Evolutionary conservation across 2,113 vertebrate species (phyloP), one percentile per base, ranked within the genome.

Genomic region (Empidonax traillii): DNA sequence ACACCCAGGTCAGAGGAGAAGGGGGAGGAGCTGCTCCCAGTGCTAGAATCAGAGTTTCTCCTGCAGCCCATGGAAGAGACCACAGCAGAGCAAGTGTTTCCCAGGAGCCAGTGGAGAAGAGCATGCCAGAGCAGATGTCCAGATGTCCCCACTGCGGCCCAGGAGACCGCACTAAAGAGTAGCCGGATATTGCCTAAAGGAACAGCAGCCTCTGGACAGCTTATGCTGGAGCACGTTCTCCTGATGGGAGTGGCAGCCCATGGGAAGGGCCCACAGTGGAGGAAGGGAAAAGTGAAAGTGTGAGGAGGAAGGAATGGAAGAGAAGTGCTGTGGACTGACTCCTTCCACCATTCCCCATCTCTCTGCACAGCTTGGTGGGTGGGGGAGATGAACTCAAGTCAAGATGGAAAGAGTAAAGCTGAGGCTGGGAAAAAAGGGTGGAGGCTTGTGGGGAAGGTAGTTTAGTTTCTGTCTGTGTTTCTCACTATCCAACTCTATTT

Each of bases 311-410:
- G 37, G 41, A 56, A 15, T 0, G 1, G 46, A 37, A 61, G 17
- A 1, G 46, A 37, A 61, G 14, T 17, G 28, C 56, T 69, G 7
- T 15, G 55, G 8, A 8, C 28, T 46, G 51, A 31, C 16, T 23
- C 27, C 31, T 3, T 2, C 20, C 9, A 8, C 13, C 27, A 20
- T 41, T 77, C 20, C 31, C 7, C 16, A 6, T 15, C 12, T 23
- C 3, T 23, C 39, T 22, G 39, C 25, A 49, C 18, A 76, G n/a
- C 19, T 68, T 25, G 1, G 39, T 4, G 6, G 4, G 2, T 16
- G 10, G 7, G 6, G 6, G 1, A 37, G 35, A 20, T 0, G 0
- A 31, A 19, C 35, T 35, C 1, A 2, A 37, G 24, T 7, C 4
- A 1, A 63, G n/a, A 76, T 14, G 3, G 27, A 43, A 69, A 31